Evolutionary conservation across 1,140 invertebrate species (phyloP), one percentile per base, ranked within the genome.

Genomic region (Cotesia chilonis): DNA sequence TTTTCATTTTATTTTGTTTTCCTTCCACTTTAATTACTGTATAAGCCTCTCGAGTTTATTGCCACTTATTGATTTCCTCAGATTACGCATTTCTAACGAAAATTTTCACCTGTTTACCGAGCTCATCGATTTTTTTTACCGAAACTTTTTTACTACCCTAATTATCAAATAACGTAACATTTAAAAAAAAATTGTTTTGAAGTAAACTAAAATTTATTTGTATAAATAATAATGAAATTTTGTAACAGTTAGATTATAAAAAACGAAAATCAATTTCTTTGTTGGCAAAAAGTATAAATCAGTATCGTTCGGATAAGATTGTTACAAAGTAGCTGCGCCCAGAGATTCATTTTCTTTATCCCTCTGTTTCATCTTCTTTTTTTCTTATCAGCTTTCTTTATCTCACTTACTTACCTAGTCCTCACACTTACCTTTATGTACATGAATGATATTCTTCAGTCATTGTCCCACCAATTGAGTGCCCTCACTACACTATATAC

Each of bases 31-130:
- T 1, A 10, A 47, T 47, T 9, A 47, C 41, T 47, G 10, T 47
- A 10, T 47, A 47, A 47, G 41, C 41, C 41, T 72, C 74, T 75
- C 54, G 71, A 73, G 70, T 71, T 73, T 79, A 81, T 81, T 78
- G 66, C 60, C 76, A 72, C 75, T 81, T 81, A 81, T 81, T 81
- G 80, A 81, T 81, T 79, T 80, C 79, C 71, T 74, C 74, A 75
- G 69, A 73, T 72, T 75, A 74, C 74, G 72, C 76, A 77, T 79
- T 47, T 47, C 41, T 47, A 47, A 47, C 10, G 41, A 47, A 47
- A 47, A 47, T 47, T 47, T 47, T 47, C 41, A 47, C 41, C 41
- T 47, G 41, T 47, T 47, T 47, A 73, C 59, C 6, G 28, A 60
- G 10, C 54, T 38, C 59, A 37, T 37, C 28, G n/a, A 52, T 38